Conservation (phyloP, 2,888 invertebrate genomes). For the Bimastos eiseni region DNA sequence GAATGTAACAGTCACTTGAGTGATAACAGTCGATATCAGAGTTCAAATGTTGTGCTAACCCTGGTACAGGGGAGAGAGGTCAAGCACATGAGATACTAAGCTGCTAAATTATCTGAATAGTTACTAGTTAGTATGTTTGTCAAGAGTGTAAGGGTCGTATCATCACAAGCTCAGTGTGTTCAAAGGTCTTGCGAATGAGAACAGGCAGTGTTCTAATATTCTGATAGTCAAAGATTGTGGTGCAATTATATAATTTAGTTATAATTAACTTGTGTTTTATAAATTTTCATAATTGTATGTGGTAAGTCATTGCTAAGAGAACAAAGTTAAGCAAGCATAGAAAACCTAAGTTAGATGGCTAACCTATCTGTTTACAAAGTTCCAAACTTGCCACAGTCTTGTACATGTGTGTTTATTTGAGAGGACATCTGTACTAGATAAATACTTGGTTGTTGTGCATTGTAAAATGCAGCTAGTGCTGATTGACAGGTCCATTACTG, state of each 20-base stretch:
- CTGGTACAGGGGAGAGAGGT: neutral
- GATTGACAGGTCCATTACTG: neutral
- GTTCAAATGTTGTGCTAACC: neutral
- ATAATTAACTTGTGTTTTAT: no score
- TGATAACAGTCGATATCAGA: neutral
- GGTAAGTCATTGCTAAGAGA: neutral
- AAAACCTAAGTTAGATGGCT: neutral
- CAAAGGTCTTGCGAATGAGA: neutral
- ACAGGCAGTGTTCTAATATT: neutral
- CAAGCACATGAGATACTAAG: neutral
- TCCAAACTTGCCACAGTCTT: neutral
- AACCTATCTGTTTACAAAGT: neutral
- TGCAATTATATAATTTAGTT: no score
- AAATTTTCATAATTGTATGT: no score
- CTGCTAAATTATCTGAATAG: no score
- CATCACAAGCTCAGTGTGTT: neutral
- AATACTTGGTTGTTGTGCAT: neutral
- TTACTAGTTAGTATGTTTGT: no score
- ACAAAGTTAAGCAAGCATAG: neutral
- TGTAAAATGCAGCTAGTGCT: neutral
- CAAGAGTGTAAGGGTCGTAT: neutral
- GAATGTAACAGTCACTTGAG: neutral
- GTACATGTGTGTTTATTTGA: neutral
- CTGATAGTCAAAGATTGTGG: neutral
- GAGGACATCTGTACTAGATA: neutral